Conservation (phyloP, 2,797 vertebrate species). For the Coilia nasus region DNA sequence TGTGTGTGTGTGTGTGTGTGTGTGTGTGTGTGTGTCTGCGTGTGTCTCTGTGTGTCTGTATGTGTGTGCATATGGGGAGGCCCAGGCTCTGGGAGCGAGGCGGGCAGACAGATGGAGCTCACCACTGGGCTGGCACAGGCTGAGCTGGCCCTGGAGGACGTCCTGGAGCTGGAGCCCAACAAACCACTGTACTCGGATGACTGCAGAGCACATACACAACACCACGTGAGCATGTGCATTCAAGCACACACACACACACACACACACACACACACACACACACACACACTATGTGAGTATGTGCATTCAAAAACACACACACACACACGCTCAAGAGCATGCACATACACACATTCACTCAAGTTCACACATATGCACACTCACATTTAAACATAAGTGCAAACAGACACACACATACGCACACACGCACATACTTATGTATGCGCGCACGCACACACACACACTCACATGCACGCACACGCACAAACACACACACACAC, state of each 20-base stretch:
- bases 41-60: too few relatives aligned
- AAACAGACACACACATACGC: not conserved
- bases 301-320: too few relatives aligned
- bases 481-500: too few relatives aligned
- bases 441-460: too few relatives aligned
- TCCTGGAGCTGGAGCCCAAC: slow-evolving; percentile 84
- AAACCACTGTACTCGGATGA: slow-evolving; percentile 84
- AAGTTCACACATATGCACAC: not conserved
- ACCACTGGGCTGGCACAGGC: slow-evolving; percentile 94
- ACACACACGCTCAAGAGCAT: not conserved
- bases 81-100: not conserved
- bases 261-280: not conserved
- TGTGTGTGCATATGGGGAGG: not conserved
- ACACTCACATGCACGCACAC: too few relatives aligned
- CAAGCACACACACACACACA: not conserved
- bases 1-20: not conserved
- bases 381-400: not conserved
- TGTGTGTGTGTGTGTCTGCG: not conserved
- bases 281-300: not conserved
- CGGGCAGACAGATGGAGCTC: slow-evolving; percentile 68
- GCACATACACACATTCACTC: not conserved
- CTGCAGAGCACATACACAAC: slow-evolving; percentile 63
- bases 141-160: slow-evolving; percentile 90
- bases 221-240: slow-evolving; percentile 32
- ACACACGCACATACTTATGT: not conserved